These are phyloP conservation scores for Nansenia antarctica DNA, from an alignment of 2,113 vertebrate genomes.

Conservation along the genomic window DNA sequence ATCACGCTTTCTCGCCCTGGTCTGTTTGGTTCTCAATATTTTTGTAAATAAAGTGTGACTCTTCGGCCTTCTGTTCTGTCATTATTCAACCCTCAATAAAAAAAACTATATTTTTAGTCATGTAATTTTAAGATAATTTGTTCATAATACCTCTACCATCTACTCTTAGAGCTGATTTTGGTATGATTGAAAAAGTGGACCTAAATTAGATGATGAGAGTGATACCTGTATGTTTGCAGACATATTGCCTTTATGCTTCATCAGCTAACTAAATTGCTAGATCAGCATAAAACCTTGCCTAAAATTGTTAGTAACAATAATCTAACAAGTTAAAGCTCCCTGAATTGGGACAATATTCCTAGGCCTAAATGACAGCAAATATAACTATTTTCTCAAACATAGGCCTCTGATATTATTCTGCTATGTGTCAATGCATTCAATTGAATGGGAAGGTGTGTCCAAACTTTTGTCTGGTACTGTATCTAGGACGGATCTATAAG, in stretches of 20 bases:
- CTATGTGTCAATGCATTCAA: too few relatives aligned
- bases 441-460: too few relatives aligned
- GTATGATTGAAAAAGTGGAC: neutral
- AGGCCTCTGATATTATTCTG: too few relatives aligned
- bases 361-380: too few relatives aligned
- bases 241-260: too few relatives aligned
- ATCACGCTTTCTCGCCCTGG: constrained; percentile 58
- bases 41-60: constrained; percentile 87
- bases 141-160: constrained; percentile 7
- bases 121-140: constrained; percentile 62
- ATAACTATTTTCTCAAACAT: too few relatives aligned
- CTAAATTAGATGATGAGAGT: neutral
- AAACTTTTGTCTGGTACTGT: too few relatives aligned
- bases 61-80: constrained; percentile 68
- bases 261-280: neutral
- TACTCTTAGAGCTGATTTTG: neutral
- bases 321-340: too few relatives aligned
- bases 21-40: constrained; percentile 77
- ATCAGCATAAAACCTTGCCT: too few relatives aligned
- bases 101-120: constrained; percentile 60
- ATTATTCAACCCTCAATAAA: constrained; percentile 70
- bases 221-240: neutral
- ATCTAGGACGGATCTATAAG: too few relatives aligned
- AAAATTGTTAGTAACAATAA: too few relatives aligned
- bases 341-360: too few relatives aligned